Evolutionary conservation across 1,140 invertebrate species (phyloP).

Genomic region (Heterodera schachtii): DNA sequence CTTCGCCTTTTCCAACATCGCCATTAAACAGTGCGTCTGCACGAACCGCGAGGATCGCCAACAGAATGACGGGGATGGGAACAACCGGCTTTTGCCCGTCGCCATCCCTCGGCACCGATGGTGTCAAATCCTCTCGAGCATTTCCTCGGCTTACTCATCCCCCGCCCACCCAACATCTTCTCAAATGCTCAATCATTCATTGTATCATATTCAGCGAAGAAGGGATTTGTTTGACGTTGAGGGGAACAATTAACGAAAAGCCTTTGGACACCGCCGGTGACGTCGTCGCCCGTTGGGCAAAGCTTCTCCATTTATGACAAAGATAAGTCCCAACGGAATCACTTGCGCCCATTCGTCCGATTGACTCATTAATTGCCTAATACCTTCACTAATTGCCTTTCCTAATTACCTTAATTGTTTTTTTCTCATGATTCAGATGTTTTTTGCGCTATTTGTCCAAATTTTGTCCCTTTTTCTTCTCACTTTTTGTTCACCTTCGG

Average conservation of each 20-base stretch:
- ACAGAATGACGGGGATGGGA: neutral
- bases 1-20: neutral
- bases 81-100: neutral
- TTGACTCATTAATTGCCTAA: no score
- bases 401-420: neutral
- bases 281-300: no score
- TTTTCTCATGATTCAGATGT: no score
- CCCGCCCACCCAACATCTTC: neutral
- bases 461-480: conserved; percentile 1
- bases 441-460: neutral
- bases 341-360: no score
- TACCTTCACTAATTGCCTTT: no score
- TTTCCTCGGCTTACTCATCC: neutral
- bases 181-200: neutral
- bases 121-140: neutral
- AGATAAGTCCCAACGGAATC: no score
- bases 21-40: neutral
- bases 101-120: neutral
- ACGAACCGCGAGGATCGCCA: neutral
- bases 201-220: neutral
- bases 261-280: no score
- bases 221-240: neutral
- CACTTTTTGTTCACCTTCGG: neutral
- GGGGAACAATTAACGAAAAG: neutral
- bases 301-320: no score